phyloP scores from a whole-genome alignment of 2,113 vertebrate genomes.

The Chamaea fasciata region DNA sequence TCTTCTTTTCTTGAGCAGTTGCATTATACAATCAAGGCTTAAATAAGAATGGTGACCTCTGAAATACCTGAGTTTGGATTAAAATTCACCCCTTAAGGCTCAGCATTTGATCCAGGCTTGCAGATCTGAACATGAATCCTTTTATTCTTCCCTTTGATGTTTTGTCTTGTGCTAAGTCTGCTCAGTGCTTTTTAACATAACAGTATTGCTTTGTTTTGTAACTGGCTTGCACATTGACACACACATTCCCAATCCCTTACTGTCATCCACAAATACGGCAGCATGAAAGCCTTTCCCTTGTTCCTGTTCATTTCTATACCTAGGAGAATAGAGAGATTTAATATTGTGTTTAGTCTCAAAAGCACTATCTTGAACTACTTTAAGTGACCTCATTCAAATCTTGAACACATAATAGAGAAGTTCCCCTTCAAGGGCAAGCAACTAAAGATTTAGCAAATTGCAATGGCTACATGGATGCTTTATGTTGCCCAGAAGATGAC shows the following conservation, averaged over 20 bases:
- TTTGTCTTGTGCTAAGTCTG: slow-evolving; percentile 49
- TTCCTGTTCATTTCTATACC: slow-evolving; percentile 1
- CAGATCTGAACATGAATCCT: slow-evolving; percentile 14
- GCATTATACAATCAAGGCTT: not conserved
- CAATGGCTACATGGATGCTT: not conserved
- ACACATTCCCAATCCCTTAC: not conserved
- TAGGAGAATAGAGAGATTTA: slow-evolving; percentile 45
- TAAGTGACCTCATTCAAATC: slow-evolving; percentile 45
- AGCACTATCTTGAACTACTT: slow-evolving; percentile 53
- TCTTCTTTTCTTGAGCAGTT: not conserved
- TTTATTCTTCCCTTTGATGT: slow-evolving; percentile 60
- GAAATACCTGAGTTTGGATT: slow-evolving; percentile 11
- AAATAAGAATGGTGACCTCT: not conserved
- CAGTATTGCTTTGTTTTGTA: slow-evolving; percentile 19
- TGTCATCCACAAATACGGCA: not conserved
- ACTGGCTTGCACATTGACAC: not conserved
- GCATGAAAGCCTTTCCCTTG: slow-evolving; percentile 13
- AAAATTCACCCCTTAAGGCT: slow-evolving; percentile 10
- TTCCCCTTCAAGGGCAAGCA: slow-evolving; percentile 47
- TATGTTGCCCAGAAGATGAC: slow-evolving; percentile 3
- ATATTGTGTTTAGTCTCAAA: slow-evolving; percentile 29
- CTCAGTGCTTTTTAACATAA: slow-evolving; percentile 25
- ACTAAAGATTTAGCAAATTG: slow-evolving; percentile 27
- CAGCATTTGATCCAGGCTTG: slow-evolving; percentile 1
- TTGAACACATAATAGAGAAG: slow-evolving; percentile 14